These are phyloP conservation scores for Aelia acuminata DNA, from an alignment of 2,888 invertebrate species.

Conservation along the genomic window DNA sequence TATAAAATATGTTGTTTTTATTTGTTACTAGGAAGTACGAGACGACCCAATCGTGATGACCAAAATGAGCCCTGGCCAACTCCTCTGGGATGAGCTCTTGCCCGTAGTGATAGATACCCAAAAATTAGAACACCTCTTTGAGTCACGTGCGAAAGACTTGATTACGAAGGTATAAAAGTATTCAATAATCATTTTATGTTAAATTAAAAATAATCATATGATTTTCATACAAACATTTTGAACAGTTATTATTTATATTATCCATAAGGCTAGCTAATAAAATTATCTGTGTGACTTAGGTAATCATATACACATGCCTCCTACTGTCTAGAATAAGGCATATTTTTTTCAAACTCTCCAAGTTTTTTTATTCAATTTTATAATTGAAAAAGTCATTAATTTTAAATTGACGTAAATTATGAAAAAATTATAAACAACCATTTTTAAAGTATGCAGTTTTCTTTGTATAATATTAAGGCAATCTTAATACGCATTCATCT, in stretches of 20 bases:
- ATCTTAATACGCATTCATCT: too few species aligned
- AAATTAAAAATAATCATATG: background rate
- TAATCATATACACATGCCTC: too few species aligned
- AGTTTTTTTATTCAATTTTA: background rate
- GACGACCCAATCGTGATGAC: conserved; percentile 80
- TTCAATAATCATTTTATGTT: background rate
- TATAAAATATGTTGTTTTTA: too few species aligned
- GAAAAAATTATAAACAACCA: too few species aligned
- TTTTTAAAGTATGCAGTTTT: too few species aligned
- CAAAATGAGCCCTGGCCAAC: conserved; percentile 71
- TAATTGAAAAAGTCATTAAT: too few species aligned
- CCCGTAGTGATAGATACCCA: conserved; percentile 90
- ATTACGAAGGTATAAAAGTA: conserved; percentile 85
- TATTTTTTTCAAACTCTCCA: background rate
- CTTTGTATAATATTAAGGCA: too few species aligned
- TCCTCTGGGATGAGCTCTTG: conserved; percentile 93
- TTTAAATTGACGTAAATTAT: too few species aligned
- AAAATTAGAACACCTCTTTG: conserved; percentile 96
- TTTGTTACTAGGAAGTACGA: conserved; percentile 77
- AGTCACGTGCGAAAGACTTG: conserved; percentile 95
- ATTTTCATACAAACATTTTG: background rate
- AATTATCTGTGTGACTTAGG: too few species aligned
- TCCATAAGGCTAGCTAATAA: too few species aligned
- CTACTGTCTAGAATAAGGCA: background rate
- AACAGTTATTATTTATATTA: background rate